Percentiles rank a stretch among this genome's conserved stretches.
These are phyloP conservation scores for Elysia crispata DNA, from an alignment of 2,888 invertebrate genomes.

Conservation along the genomic window DNA sequence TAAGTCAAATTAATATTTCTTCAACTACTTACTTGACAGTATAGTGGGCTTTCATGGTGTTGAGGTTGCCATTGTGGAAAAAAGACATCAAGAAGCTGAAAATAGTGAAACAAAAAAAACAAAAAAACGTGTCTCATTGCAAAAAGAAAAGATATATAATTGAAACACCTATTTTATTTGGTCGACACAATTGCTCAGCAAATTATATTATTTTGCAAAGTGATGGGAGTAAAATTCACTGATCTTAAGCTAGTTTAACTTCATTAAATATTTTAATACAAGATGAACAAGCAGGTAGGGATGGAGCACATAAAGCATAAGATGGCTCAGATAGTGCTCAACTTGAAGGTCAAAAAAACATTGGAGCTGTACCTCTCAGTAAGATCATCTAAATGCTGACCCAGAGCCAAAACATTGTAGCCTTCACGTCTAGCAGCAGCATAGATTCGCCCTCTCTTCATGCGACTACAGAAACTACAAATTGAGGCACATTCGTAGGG, in stretches of 20 bases:
- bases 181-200: too few species aligned
- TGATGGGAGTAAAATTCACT: too few species aligned
- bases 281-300: too few species aligned
- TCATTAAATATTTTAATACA: too few species aligned
- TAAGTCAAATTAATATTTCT: too few species aligned
- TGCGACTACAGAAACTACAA: constrained; percentile 86
- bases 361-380: constrained; percentile 81
- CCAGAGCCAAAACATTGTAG: constrained; percentile 92
- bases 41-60: constrained; percentile 88
- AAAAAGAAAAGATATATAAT: neutral
- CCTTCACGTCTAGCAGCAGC: constrained; percentile 86
- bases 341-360: constrained; percentile 1
- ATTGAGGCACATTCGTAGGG: constrained; percentile 79
- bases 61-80: constrained; percentile 88
- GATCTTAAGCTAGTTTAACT: too few species aligned
- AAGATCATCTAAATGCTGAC: constrained; percentile 90
- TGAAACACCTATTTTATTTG: too few species aligned
- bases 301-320: too few species aligned
- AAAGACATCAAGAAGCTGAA: constrained; percentile 86
- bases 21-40: constrained; percentile 79
- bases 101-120: constrained; percentile 41
- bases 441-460: constrained; percentile 86
- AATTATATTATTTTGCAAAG: too few species aligned
- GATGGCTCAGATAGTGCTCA: too few species aligned
- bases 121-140: neutral